Base-by-base conservation (phyloP, 1,140 invertebrate genomes). In the Polyergus mexicanus region DNA sequence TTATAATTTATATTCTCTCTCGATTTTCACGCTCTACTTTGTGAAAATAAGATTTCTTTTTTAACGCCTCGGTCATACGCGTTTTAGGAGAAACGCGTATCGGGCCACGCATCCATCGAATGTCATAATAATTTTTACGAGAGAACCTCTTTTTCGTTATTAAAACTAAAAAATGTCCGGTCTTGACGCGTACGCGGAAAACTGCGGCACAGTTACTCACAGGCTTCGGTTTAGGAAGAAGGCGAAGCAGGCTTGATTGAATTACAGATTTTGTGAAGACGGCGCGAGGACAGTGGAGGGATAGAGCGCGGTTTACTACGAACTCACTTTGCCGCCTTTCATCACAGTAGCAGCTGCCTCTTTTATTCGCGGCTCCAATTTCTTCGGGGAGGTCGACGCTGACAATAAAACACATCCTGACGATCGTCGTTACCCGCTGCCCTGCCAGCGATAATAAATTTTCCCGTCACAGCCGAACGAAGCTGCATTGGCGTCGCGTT, bases 381-480 rank as follows among this genome's bases (percentile, higher is more conserved):
- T 60, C 71, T 56, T 71, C 25, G 44, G 44, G 19, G 60, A 38
- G 38, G 41, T 74, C 76, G 35, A 63, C 76, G 58, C 62, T 69
- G 65, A 66, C 71, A 84, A 90, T 89, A 90, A 90, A 90, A 76
- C 58, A 69, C 78, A 63, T 77, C 41, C 11, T 58, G 56, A 87
- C 63, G 85, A 89, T 90, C 68, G 71, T 74, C 74, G 74, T 85
- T 89, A 72, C 72, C 75, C 56, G 56, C 58, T 66, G 58, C 44
- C 56, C 47, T 58, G 80, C 86, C 63, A 63, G 68, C n/a, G 35
- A 85, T 85, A 75, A 88, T 89, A 89, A 89, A 89, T 88, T 76
- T 86, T 56, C 54, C 10, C 54, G 54, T 19, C 60, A 16, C 54
- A 35, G 8, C 41, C 10, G 47, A 44, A 13, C 28, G 7, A 51